Conservation (phyloP, 2,113 vertebrate species). For the Poeciliopsis turrubarensis region DNA sequence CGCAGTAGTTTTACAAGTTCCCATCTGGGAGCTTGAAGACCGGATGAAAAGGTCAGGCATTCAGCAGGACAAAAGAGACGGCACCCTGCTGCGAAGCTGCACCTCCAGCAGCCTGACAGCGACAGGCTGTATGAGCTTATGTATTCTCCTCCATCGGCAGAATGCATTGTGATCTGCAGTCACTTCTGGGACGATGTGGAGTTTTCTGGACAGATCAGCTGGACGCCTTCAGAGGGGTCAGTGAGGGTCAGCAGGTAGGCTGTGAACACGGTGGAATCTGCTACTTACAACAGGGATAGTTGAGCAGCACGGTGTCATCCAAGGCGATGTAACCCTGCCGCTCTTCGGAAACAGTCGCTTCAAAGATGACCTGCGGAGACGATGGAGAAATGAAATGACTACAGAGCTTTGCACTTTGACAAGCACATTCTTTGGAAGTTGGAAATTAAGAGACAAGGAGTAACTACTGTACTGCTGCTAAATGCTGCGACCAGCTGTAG, state of each 20-base stretch:
- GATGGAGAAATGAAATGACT: conserved; percentile 35
- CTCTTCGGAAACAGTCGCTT: conserved; percentile 88
- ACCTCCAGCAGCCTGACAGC: conserved; percentile 10
- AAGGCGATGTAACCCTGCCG: conserved; percentile 90
- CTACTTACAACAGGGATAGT: conserved; percentile 96
- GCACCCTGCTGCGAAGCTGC: conserved; percentile 37
- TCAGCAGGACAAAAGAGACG: conserved; percentile 45
- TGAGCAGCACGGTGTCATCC: conserved; percentile 93
- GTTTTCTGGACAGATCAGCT: not conserved
- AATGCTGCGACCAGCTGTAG: no score
- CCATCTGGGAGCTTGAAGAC: conserved; percentile 16
- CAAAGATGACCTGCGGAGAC: conserved; percentile 89
- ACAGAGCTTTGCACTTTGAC: conserved; percentile 21
- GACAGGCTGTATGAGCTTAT: conserved; percentile 1
- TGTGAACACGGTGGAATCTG: conserved; percentile 8
- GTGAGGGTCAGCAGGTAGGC: conserved; percentile 47
- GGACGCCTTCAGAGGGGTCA: conserved; percentile 2
- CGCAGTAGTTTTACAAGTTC: conserved; percentile 48
- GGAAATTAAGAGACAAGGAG: conserved; percentile 8
- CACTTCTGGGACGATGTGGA: conserved; percentile 6
- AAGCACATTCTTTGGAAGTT: conserved; percentile 1
- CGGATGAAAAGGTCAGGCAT: conserved; percentile 53
- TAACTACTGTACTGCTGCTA: no score
- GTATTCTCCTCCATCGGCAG: not conserved
- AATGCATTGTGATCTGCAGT: conserved; percentile 20